A percentile compares a stretch with the other conserved stretches of the same genome.
These are phyloP conservation scores for Harpagoxenus sublaevis DNA, from an alignment of 2,888 invertebrate species.

Conservation along the genomic window DNA sequence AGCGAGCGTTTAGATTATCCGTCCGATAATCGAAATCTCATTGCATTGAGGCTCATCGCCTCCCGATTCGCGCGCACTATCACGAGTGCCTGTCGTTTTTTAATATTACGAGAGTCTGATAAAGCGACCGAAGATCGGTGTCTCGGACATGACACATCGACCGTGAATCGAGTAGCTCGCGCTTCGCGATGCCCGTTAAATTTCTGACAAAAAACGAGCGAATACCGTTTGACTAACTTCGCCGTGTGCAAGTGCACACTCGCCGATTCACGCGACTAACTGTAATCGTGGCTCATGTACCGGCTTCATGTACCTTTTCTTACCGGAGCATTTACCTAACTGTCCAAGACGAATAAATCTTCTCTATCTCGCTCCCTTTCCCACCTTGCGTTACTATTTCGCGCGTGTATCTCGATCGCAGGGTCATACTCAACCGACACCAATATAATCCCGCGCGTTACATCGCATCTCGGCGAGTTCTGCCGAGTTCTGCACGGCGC, in stretches of 20 bases:
- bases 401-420: not conserved
- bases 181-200: not conserved
- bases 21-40: not conserved
- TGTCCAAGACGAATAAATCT: constrained; percentile 64
- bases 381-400: not conserved
- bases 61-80: not conserved
- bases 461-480: not conserved
- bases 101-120: not conserved
- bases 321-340: constrained; percentile 61
- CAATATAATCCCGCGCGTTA: not conserved
- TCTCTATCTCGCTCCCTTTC: not conserved
- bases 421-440: not conserved
- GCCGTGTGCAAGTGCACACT: not conserved
- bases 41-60: not conserved
- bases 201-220: constrained; percentile 47
- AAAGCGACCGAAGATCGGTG: not conserved
- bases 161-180: not conserved
- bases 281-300: constrained; percentile 60
- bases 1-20: not conserved
- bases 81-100: not conserved
- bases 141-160: not conserved
- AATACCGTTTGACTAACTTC: constrained; percentile 61
- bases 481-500: too few relatives aligned
- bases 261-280: constrained; percentile 60
- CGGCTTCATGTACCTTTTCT: constrained; percentile 30